Evolutionary conservation across 2,797 vertebrate species (phyloP).

Genomic region (Hydrolagus colliei): DNA sequence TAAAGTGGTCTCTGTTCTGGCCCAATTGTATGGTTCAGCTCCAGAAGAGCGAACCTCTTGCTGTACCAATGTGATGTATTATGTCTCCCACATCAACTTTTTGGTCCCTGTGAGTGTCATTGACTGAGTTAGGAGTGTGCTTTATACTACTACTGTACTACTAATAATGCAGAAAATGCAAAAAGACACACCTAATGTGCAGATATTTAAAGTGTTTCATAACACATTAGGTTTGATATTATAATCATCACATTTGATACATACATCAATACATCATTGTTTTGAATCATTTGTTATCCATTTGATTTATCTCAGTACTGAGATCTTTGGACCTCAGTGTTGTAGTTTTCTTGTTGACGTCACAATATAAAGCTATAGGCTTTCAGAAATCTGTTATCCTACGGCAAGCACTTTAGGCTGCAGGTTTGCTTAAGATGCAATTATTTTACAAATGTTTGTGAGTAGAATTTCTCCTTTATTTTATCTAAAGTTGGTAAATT

Average conservation of each 20-base stretch:
- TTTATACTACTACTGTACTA: too few relatives aligned
- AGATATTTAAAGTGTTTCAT: too few relatives aligned
- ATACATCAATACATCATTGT: background rate
- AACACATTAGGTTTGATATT: too few relatives aligned
- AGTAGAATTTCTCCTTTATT: background rate
- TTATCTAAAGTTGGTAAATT: background rate
- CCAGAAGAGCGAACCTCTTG: background rate
- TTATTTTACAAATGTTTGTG: background rate
- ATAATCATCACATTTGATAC: too few relatives aligned
- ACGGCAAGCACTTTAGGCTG: too few relatives aligned
- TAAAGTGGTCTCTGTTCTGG: background rate
- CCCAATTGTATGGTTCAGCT: background rate
- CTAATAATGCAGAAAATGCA: too few relatives aligned
- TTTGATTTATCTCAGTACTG: background rate
- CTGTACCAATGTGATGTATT: background rate
- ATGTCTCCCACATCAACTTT: background rate
- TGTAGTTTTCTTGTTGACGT: background rate
- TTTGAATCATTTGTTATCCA: background rate
- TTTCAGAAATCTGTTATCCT: too few relatives aligned
- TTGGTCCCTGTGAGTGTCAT: background rate
- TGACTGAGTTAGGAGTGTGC: too few relatives aligned
- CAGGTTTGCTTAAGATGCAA: background rate
- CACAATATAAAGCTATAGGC: too few relatives aligned
- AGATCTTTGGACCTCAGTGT: background rate
- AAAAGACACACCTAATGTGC: too few relatives aligned